Base-by-base conservation (phyloP, 2,888 invertebrate species). In the Psococerastis gibbosa region DNA sequence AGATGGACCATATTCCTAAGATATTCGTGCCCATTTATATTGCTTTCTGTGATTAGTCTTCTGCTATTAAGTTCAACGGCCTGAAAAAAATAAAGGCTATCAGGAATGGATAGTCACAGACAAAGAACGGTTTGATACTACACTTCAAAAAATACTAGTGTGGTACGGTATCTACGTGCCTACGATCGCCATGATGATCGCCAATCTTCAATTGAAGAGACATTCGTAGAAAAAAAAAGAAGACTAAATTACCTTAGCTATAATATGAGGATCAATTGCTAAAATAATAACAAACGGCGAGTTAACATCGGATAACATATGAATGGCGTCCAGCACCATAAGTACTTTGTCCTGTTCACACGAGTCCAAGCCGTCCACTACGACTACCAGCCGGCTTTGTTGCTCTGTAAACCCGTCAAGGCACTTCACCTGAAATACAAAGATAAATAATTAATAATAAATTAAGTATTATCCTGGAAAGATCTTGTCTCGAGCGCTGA, bases 221-320 rank as follows among this genome's bases (percentile, higher is more conserved):
- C n/a, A n/a, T n/a, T n/a, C n/a, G n/a, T n/a, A n/a, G n/a, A n/a
- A 31, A 31, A 27, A 16, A 27, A 43, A 17, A 22, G 22, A 45
- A 35, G 45, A 46, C 41, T 43, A 15, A 54, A 56, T 57, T 60
- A 82, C 91, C 72, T 92, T 94, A 52, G 95, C 87, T 55, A 98
- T 94, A 49, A 97, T 89, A 64, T 98, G 97, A 2, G 97, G 97
- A 69, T 98, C 98, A 52, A 97, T 92, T 1, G 97, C 95, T 52
- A 95, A 70, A 49, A 98, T 78, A 47, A 92, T 78, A 53, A 98
- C 88, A 65, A 97, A 98, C 0, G 97, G 97, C 49, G 88, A 80
- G 60, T 83, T 82, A 2, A 85, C 78, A 57, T 94, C 87, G 11
- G 91, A 88, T 62, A 98, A 70, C 42, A 92, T 81, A 62, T 95